These are phyloP conservation scores for Limnephilus rhombicus DNA, from an alignment of 2,888 invertebrate genomes.

Conservation along the genomic window DNA sequence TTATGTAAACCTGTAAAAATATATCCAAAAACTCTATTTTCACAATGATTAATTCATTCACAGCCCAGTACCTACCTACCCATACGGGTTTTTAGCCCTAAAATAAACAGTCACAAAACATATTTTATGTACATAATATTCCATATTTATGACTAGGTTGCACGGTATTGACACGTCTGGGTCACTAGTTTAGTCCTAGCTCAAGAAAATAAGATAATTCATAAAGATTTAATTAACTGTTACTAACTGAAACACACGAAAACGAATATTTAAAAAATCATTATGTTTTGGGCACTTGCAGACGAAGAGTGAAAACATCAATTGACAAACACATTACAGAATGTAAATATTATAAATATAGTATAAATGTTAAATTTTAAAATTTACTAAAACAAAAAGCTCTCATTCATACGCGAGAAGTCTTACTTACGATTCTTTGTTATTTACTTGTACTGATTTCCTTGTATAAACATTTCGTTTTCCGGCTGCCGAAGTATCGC, in stretches of 20 bases:
- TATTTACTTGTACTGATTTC: slow-evolving; percentile 49
- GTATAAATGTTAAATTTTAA: not conserved
- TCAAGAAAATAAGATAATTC: not conserved
- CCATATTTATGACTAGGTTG: not conserved
- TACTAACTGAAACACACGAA: not conserved
- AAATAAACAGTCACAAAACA: not conserved
- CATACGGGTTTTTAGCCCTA: not conserved
- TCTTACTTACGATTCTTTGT: slow-evolving; percentile 55
- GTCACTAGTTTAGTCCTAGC: not conserved
- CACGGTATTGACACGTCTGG: not conserved
- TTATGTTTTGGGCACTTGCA: not conserved
- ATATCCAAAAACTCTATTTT: not conserved
- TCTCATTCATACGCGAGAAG: not conserved
- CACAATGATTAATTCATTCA: not conserved
- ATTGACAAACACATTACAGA: not conserved
- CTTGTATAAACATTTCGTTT: slow-evolving; percentile 45
- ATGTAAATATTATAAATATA: not conserved
- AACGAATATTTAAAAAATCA: not conserved
- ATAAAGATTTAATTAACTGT: not conserved
- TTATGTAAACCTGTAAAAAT: not conserved
- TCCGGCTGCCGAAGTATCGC: not conserved
- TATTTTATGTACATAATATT: not conserved
- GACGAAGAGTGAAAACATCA: not conserved
- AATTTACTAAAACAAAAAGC: not conserved
- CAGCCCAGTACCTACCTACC: not conserved